A percentile compares a stretch with the other conserved stretches of the same genome.
phyloP scores from a whole-genome alignment of 2,113 vertebrate genomes.

The Psettodes erumei region DNA sequence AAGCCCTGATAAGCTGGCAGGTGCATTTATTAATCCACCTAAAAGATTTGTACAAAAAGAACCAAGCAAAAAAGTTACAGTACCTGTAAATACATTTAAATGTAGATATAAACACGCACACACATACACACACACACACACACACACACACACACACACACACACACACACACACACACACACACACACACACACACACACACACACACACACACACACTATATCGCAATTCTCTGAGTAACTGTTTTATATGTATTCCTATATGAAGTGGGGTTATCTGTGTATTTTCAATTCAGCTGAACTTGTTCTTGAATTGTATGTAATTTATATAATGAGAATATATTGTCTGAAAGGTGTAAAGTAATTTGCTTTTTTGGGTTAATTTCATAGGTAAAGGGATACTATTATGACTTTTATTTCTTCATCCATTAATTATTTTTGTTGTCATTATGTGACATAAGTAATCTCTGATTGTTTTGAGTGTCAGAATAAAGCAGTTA shows the following conservation, averaged over 20 bases:
- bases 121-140: neutral
- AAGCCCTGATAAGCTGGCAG: conserved; percentile 77
- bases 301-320: conserved; percentile 78
- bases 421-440: conserved; percentile 68
- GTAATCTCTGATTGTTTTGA: conserved; percentile 79
- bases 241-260: conserved; percentile 81
- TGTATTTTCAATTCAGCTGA: conserved; percentile 74
- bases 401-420: conserved; percentile 58
- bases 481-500: conserved; percentile 83
- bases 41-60: conserved; percentile 77
- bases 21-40: conserved; percentile 66
- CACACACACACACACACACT: conserved; percentile 53
- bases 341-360: conserved; percentile 78
- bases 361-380: conserved; percentile 63
- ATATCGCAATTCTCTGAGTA: conserved; percentile 74
- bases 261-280: conserved; percentile 79
- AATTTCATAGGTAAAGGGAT: conserved; percentile 69
- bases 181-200: neutral
- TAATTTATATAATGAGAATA: conserved; percentile 76
- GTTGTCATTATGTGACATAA: conserved; percentile 79
- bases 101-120: conserved; percentile 60
- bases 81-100: conserved; percentile 77
- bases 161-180: neutral
- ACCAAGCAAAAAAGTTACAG: conserved; percentile 70
- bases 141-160: conserved; percentile 49